phyloP scores from a whole-genome alignment of 2,113 vertebrate species.

The Lepisosteus oculatus region DNA sequence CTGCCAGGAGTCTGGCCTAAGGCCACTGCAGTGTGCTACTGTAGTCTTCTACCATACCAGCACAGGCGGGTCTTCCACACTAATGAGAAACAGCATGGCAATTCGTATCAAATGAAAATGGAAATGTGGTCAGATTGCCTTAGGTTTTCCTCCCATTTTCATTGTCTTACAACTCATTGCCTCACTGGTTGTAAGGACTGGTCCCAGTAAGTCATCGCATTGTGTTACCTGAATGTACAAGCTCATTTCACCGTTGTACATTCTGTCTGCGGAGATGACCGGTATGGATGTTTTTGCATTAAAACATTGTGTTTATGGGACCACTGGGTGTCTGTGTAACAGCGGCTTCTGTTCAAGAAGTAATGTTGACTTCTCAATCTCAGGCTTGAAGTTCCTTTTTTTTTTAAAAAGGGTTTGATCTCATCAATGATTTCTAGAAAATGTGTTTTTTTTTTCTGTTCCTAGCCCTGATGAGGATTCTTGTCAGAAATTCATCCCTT shows the following conservation, averaged over 20 bases:
- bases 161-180: neutral
- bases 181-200: constrained; percentile 57
- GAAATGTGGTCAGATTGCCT: no score
- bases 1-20: no score
- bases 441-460: constrained; percentile 23
- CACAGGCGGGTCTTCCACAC: no score
- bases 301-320: constrained; percentile 41
- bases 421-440: constrained; percentile 30
- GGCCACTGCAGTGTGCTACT: no score
- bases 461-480: constrained; percentile 84
- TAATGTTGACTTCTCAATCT: no score
- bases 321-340: constrained; percentile 50
- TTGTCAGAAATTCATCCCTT: constrained; percentile 91
- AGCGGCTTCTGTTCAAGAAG: constrained; percentile 14
- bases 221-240: constrained; percentile 38
- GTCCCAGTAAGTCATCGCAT: constrained; percentile 53
- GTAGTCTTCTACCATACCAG: no score
- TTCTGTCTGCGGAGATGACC: constrained; percentile 44
- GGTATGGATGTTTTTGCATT: constrained; percentile 8
- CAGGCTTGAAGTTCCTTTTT: neutral
- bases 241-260: constrained; percentile 51
- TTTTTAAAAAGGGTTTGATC: neutral
- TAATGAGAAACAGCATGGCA: no score
- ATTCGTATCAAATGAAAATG: no score
- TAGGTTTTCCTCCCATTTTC: no score